Conservation (phyloP, 2,888 invertebrate genomes). For the Stratiomys singularior region DNA sequence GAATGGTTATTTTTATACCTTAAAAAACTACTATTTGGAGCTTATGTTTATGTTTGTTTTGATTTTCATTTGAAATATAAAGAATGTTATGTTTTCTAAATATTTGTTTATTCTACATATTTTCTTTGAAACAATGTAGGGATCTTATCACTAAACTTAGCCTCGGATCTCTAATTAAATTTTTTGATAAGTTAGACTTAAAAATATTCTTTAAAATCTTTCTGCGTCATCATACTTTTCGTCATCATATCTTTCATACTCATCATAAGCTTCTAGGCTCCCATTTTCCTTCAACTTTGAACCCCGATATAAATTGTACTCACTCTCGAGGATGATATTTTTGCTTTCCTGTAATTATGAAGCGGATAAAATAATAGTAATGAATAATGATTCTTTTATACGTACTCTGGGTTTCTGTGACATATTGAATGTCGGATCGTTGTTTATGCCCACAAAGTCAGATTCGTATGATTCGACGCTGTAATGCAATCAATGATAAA, state of each 20-base stretch:
- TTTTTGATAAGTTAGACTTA: neutral
- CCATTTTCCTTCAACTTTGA: constrained; percentile 16
- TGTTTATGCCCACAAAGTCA: constrained; percentile 74
- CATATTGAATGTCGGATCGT: constrained; percentile 66
- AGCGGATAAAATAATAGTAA: neutral
- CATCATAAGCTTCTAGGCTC: constrained; percentile 3
- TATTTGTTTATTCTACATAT: no score
- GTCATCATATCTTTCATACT: constrained; percentile 25
- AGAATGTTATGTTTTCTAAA: no score
- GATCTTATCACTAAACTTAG: no score
- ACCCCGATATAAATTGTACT: constrained; percentile 6
- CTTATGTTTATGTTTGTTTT: no score
- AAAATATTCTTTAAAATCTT: neutral
- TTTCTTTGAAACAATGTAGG: no score
- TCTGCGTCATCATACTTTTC: neutral
- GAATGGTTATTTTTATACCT: no score
- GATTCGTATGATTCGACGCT: constrained; percentile 69
- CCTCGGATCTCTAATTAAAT: neutral
- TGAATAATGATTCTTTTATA: neutral
- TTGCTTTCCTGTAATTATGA: constrained; percentile 42
- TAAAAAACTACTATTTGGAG: no score
- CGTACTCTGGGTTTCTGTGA: constrained; percentile 31
- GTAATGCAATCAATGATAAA: constrained; percentile 53
- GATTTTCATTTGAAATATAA: no score
- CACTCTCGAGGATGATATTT: constrained; percentile 36